phyloP scores from a whole-genome alignment of 1,140 invertebrate species.

The Pinna nobilis region DNA sequence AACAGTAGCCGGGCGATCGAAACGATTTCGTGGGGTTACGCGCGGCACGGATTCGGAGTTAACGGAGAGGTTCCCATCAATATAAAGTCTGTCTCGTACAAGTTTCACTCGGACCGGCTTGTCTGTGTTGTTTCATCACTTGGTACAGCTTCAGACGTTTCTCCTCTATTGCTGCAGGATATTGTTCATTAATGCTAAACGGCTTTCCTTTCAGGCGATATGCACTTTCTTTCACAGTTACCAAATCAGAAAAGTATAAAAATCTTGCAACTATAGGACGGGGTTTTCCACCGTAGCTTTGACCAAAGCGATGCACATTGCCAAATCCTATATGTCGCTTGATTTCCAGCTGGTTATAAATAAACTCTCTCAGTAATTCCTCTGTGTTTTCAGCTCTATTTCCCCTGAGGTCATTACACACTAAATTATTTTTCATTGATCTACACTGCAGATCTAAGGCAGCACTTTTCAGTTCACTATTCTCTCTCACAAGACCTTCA shows the following conservation, averaged over 20 bases:
- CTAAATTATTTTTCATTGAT: slow-evolving; percentile 25
- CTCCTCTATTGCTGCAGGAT: slow-evolving; percentile 5
- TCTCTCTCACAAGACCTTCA: too few species aligned
- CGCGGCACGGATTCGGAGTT: too few species aligned
- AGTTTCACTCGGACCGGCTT: not conserved
- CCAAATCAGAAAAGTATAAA: not conserved
- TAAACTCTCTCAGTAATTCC: not conserved
- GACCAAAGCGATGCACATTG: too few species aligned
- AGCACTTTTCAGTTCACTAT: not conserved
- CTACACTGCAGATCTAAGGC: slow-evolving; percentile 20
- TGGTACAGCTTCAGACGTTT: not conserved
- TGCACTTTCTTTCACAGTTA: too few species aligned
- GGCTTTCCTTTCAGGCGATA: too few species aligned
- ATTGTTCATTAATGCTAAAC: too few species aligned
- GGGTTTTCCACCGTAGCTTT: not conserved
- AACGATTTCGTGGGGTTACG: too few species aligned
- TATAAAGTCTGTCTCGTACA: not conserved
- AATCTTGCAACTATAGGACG: slow-evolving; percentile 28
- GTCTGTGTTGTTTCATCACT: not conserved
- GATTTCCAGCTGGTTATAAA: slow-evolving; percentile 4
- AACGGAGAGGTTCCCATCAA: not conserved
- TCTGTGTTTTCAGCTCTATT: slow-evolving; percentile 5
- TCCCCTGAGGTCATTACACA: not conserved
- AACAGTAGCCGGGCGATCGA: not conserved
- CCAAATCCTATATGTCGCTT: too few species aligned